A percentile compares a stretch with the other conserved stretches of the same genome.
Conservation (phyloP, 2,797 vertebrate species). For the Amphiprion clarkii region DNA sequence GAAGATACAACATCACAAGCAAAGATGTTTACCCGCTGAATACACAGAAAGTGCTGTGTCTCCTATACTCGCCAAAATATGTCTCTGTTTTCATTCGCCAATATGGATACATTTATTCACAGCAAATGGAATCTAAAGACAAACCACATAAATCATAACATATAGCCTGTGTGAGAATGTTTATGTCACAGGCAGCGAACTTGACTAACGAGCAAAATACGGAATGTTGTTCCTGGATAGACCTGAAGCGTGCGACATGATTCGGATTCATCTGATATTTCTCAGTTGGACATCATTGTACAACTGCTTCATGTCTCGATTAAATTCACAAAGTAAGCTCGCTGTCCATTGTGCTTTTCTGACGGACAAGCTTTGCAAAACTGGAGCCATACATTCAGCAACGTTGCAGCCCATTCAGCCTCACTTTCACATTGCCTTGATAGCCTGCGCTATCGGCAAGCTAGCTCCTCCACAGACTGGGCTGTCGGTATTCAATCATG, state of each 20-base stretch:
- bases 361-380: background rate
- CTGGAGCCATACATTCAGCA: background rate
- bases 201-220: background rate
- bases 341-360: background rate
- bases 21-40: background rate
- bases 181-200: background rate
- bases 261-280: slow-evolving; percentile 26
- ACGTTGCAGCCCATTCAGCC: slow-evolving; percentile 1
- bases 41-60: background rate
- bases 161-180: background rate
- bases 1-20: background rate
- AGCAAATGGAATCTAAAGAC: background rate
- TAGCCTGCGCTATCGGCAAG: slow-evolving; percentile 28
- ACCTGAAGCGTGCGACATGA: background rate
- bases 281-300: background rate
- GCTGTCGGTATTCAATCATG: slow-evolving; percentile 67
- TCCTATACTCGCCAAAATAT: background rate
- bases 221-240: slow-evolving; percentile 16
- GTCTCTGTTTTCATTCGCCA: background rate
- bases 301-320: background rate
- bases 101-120: too few species aligned
- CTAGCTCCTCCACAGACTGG: slow-evolving; percentile 41
- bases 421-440: slow-evolving; percentile 2
- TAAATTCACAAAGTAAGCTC: background rate
- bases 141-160: background rate